Conservation (phyloP, 2,888 invertebrate genomes). For the Megastigmus dorsalis region DNA sequence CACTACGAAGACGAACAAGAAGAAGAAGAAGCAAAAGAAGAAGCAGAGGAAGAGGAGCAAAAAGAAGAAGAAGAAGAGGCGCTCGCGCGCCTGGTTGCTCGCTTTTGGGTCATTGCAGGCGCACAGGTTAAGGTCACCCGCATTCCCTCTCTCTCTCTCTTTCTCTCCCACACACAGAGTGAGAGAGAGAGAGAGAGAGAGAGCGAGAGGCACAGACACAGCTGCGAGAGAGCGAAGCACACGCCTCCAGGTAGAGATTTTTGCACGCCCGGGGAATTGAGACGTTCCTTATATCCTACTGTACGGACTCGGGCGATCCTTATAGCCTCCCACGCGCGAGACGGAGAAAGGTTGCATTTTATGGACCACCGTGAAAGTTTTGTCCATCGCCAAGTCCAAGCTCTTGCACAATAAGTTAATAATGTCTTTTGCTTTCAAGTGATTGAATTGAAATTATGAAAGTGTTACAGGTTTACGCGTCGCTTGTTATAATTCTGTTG, state of each 20-base stretch:
- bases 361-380: constrained; percentile 35
- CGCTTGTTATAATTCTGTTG: too few relatives aligned
- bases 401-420: constrained; percentile 31
- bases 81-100: constrained; percentile 42
- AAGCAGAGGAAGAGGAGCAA: constrained; percentile 31
- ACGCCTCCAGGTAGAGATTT: constrained; percentile 44
- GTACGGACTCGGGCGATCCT: neutral
- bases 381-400: neutral
- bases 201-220: constrained; percentile 28
- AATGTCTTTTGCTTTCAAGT: too few relatives aligned
- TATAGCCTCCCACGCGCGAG: constrained; percentile 37
- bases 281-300: constrained; percentile 34
- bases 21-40: constrained; percentile 15
- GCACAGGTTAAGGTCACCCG: constrained; percentile 60
- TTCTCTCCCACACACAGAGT: constrained; percentile 48
- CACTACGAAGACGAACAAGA: neutral
- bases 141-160: constrained; percentile 22
- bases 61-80: constrained; percentile 10
- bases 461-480: too few relatives aligned
- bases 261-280: constrained; percentile 47
- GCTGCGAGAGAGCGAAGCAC: constrained; percentile 9
- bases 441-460: too few relatives aligned
- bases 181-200: neutral
- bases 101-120: constrained; percentile 45
- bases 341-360: neutral